Evolutionary conservation across 1,140 invertebrate species (phyloP), one percentile per base, ranked within the genome.

Genomic region (Akabosia matsudoensis): DNA sequence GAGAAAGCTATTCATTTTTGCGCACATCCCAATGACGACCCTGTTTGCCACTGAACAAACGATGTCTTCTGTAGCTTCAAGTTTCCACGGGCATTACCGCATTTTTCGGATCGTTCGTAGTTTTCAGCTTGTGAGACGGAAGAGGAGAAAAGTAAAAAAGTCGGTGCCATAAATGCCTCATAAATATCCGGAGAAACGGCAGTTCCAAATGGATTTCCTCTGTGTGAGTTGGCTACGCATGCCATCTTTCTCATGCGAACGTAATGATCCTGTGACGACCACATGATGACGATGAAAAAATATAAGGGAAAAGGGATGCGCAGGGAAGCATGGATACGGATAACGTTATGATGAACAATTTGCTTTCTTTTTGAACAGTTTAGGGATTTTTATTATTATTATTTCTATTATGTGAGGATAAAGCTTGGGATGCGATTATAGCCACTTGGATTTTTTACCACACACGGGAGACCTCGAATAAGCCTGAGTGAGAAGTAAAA

Each of bases 181-280:
- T 67, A 67, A 67, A 67, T 67, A 67, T 67, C 61, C 61, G 61
- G 31, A 30, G 24, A 67, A 30, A 67, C 28, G 28, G 30, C 26
- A 10, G 3, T 67, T n/a, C 31, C 61, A 67, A 67, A 67, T 67
- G 61, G 61, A 67, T 67, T 67, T 67, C 61, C 61, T 67, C 28
- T 67, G 61, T 30, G 31, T 67, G 61, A 67, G 61, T 22, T 67
- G 54, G 24, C 54, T 61, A 61, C 54, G 54, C 54, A 61, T 61
- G 24, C 24, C 28, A 67, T 67, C 24, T 30, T 30, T 30, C 24
- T 16, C 37, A 45, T 18, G 54, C 54, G 22, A 56, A 16, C 7
- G 7, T 7, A 13, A 24, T 56, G 54, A 13, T 22, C 13, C 7
- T 13, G 3, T 56, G 10, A n/a, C 24, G 54, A 22, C 24, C 22